Evolutionary conservation across 2,797 vertebrate species (phyloP).

Genomic region (Eremophila alpestris): DNA sequence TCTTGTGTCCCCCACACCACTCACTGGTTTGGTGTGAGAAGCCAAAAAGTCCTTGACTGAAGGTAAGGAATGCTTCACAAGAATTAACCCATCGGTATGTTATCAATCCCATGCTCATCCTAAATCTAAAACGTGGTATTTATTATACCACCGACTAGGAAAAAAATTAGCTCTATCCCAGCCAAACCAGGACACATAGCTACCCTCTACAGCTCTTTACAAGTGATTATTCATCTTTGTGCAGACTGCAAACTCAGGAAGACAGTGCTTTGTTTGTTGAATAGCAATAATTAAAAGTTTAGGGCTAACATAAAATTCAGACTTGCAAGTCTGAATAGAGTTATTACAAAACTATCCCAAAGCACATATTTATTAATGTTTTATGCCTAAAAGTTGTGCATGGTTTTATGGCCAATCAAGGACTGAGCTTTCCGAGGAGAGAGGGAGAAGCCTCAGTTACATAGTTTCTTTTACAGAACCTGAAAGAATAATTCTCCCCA

Average conservation of each 20-base stretch:
- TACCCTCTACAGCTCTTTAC: background rate
- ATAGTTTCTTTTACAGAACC: background rate
- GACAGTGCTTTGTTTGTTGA: background rate
- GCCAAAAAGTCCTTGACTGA: background rate
- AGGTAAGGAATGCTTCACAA: background rate
- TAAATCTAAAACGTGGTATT: background rate
- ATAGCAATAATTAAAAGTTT: background rate
- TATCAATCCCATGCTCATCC: background rate
- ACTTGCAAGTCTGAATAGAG: background rate
- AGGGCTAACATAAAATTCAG: background rate
- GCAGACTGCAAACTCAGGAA: background rate
- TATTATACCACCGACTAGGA: background rate
- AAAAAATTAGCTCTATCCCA: background rate
- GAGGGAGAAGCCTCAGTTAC: background rate
- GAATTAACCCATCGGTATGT: background rate
- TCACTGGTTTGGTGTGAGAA: background rate
- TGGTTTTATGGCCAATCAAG: background rate
- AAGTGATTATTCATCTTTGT: background rate
- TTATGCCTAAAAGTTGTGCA: background rate
- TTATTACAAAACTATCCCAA: background rate
- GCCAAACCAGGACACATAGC: background rate
- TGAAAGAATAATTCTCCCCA: background rate
- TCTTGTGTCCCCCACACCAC: background rate
- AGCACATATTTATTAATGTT: background rate
- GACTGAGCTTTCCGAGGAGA: fast-evolving